phyloP scores from a whole-genome alignment of 2,797 vertebrate species.

The Jordanella pulchra region DNA sequence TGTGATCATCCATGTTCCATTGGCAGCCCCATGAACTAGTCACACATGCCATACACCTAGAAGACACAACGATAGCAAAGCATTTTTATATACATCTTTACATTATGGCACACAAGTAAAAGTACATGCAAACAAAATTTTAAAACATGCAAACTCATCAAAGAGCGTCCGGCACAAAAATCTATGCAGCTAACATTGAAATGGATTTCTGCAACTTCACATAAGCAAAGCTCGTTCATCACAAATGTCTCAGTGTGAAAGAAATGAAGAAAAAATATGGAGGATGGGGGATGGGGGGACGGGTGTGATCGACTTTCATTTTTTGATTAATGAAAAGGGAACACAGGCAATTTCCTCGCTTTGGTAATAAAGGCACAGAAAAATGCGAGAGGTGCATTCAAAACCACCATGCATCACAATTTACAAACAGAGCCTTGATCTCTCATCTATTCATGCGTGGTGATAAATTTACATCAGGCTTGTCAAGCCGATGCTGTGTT shows the following conservation, averaged over 20 bases:
- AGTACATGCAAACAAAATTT: conserved; percentile 19
- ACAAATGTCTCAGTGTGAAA: conserved; percentile 64
- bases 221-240: conserved; percentile 81
- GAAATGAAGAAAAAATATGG: conserved; percentile 53
- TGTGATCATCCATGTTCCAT: conserved; percentile 85
- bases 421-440: conserved; percentile 73
- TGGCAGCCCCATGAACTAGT: conserved; percentile 92
- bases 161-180: conserved; percentile 61
- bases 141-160: conserved; percentile 75
- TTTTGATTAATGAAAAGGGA: conserved; percentile 85
- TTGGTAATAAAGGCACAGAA: conserved; percentile 65
- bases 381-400: conserved; percentile 74
- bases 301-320: conserved; percentile 75
- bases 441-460: conserved; percentile 61
- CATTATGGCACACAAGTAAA: conserved; percentile 4
- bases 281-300: conserved; percentile 10
- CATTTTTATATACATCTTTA: conserved; percentile 8
- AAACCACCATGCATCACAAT: conserved; percentile 77
- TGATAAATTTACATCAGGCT: conserved; percentile 72
- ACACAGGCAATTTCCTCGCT: conserved; percentile 80
- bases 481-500: conserved; percentile 61
- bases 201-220: conserved; percentile 75
- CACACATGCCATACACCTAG: conserved; percentile 92
- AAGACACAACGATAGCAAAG: conserved; percentile 28
- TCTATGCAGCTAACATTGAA: conserved; percentile 73